A percentile compares a stretch with the other conserved stretches of the same genome.
Conservation (phyloP, 2,797 vertebrate species). For the Acestrorhynchus altus region DNA sequence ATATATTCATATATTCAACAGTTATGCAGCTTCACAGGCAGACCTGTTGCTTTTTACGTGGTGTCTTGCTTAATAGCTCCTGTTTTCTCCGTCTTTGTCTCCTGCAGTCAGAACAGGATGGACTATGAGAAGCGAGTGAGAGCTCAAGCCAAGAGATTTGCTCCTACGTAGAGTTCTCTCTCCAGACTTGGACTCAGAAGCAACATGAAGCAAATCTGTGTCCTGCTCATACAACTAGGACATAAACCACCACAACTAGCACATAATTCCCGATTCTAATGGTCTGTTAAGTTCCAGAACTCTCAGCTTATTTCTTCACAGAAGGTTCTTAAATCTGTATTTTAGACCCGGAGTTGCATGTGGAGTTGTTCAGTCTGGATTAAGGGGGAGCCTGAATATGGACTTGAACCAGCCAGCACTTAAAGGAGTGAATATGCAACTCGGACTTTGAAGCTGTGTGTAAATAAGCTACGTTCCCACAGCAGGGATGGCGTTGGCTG, state of each 20-base stretch:
- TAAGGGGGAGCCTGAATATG: slow-evolving; percentile 2
- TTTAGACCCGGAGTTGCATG: not conserved
- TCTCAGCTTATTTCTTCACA: not conserved
- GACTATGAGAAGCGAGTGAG: slow-evolving; percentile 83
- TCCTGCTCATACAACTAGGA: not conserved
- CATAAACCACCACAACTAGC: not conserved
- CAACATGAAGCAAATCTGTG: not conserved
- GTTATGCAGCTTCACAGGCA: too few relatives aligned
- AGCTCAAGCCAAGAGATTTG: slow-evolving; percentile 84
- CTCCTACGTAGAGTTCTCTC: slow-evolving; percentile 78
- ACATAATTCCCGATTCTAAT: not conserved
- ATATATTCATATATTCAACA: too few relatives aligned
- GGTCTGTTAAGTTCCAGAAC: slow-evolving; percentile 5
- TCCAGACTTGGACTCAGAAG: slow-evolving; percentile 58
- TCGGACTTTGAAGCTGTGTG: not conserved
- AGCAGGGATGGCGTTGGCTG: not conserved
- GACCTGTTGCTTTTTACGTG: too few relatives aligned
- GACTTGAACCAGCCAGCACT: not conserved
- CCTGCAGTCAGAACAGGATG: slow-evolving; percentile 82
- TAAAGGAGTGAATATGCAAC: not conserved
- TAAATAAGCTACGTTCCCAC: not conserved
- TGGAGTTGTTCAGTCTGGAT: slow-evolving; percentile 3
- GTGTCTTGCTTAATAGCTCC: not conserved
- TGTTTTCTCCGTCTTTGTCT: not conserved
- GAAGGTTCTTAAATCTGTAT: not conserved